These are phyloP conservation scores for Pyrrhosoma nymphula DNA, from an alignment of 2,888 invertebrate species.

Conservation along the genomic window DNA sequence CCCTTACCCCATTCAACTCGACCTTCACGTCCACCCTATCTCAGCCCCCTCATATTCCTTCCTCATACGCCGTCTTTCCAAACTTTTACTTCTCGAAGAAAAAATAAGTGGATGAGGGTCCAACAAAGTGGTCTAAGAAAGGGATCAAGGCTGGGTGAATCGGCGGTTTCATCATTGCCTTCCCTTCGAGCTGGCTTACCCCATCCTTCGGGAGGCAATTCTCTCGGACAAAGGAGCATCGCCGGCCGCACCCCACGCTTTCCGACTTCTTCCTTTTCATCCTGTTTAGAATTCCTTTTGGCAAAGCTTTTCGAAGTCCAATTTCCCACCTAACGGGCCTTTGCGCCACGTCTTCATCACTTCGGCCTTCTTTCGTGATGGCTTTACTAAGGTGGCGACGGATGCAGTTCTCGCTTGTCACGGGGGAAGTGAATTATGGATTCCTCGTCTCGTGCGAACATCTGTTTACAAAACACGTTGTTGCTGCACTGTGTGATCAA, in stretches of 20 bases:
- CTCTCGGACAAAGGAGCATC: constrained; percentile 29
- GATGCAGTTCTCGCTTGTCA: neutral
- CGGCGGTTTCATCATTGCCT: constrained; percentile 41
- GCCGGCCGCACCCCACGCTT: neutral
- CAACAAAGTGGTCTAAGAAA: neutral
- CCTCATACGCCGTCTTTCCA: neutral
- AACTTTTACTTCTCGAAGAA: constrained; percentile 2
- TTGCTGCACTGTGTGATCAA: too few species aligned
- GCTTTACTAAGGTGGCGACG: neutral
- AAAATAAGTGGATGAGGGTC: neutral
- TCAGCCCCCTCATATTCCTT: neutral
- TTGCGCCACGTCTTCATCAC: neutral
- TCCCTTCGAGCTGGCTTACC: neutral
- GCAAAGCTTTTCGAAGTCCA: neutral
- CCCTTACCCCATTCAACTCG: too few species aligned
- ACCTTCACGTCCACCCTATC: too few species aligned
- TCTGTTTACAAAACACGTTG: too few species aligned
- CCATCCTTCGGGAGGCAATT: neutral
- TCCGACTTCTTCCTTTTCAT: neutral
- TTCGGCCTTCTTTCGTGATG: neutral
- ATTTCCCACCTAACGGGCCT: constrained; percentile 1
- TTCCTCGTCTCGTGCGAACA: too few species aligned
- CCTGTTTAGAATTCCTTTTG: constrained; percentile 53
- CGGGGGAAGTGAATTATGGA: neutral
- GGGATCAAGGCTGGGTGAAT: neutral